Evolutionary conservation across 2,888 invertebrate genomes (phyloP), one percentile per base, ranked within the genome.

Genomic region (Amaurobius ferox): DNA sequence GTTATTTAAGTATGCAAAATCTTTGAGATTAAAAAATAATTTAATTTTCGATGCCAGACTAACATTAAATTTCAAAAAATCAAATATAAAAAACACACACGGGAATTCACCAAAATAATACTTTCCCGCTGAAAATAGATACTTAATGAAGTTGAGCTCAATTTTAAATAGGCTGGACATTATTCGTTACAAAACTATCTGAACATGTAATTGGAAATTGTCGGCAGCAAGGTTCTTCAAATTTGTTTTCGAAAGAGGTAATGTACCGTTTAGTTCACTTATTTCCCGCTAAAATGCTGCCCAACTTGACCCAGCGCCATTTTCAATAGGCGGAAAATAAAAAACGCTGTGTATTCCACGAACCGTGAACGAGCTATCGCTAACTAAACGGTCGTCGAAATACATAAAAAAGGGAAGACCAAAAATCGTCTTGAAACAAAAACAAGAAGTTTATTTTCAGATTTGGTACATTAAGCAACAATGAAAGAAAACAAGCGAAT

Each of bases 401-500:
- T 7, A 44, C 3, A 40, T 0, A 26, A 16, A 26, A 68, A 73
- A 61, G 19, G 30, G 39, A 73, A 28, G 28, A 6, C 40, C 2
- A 29, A 70, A 26, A 40, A 0, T n/a, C 16, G 29, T 29, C n/a
- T 16, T 13, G 55, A 23, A 55, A 62, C 16, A 62, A 26, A 62
- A 64, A 29, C 64, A 64, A 40, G 30, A 67, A 68, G 39, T 26
- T 68, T 68, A 19, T 55, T 66, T 68, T 70, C 44, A 44, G 70
- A 40, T 68, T 23, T 35, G 68, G 80, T 23, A 74, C 68, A 74
- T 73, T 74, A 74, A 68, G 40, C 70, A 81, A 62, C 39, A 71
- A 79, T 55, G 44, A 79, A 79, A 79, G 67, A 77, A 77, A 77
- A 32, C 39, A 55, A 77, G 11, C 23, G 5, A 55, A 35, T n/a